A percentile compares a stretch with the other conserved stretches of the same genome.
phyloP scores from a whole-genome alignment of 2,888 invertebrate genomes.

The Dynastes tityus region DNA sequence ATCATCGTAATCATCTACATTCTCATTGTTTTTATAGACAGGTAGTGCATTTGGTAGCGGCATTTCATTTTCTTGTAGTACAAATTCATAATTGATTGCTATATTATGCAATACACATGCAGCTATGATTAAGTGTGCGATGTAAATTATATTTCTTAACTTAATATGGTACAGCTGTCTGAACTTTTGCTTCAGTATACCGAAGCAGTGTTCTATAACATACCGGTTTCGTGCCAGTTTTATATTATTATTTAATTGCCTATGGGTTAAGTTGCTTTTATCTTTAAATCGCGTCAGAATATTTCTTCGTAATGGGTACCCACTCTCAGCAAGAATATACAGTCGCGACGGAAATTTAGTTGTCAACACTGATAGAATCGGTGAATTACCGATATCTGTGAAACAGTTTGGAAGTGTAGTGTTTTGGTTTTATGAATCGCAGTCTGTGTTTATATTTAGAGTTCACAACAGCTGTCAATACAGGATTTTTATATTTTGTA shows the following conservation, averaged over 20 bases:
- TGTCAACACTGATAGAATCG: too few species aligned
- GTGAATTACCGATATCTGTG: too few species aligned
- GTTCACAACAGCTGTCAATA: too few species aligned
- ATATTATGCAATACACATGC: constrained; percentile 54
- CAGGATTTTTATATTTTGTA: too few species aligned
- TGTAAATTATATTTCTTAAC: constrained; percentile 41
- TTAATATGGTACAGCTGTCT: constrained; percentile 50
- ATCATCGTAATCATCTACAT: too few species aligned
- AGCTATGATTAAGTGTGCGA: constrained; percentile 53
- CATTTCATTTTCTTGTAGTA: neutral
- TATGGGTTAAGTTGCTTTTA: constrained; percentile 34
- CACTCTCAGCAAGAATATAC: too few species aligned
- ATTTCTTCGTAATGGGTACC: constrained; percentile 39
- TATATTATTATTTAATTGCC: constrained; percentile 42
- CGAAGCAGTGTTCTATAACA: constrained; percentile 32
- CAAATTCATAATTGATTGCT: constrained; percentile 38
- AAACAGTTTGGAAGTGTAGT: too few species aligned
- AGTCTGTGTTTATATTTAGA: too few species aligned
- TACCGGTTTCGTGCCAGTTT: constrained; percentile 34
- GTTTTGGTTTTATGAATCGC: too few species aligned
- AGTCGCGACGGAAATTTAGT: too few species aligned
- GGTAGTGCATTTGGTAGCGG: too few species aligned
- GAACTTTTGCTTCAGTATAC: constrained; percentile 49
- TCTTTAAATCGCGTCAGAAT: constrained; percentile 44
- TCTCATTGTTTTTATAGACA: too few species aligned